phyloP scores from a whole-genome alignment of 2,888 invertebrate species.

The Nemapogon koenigi region DNA sequence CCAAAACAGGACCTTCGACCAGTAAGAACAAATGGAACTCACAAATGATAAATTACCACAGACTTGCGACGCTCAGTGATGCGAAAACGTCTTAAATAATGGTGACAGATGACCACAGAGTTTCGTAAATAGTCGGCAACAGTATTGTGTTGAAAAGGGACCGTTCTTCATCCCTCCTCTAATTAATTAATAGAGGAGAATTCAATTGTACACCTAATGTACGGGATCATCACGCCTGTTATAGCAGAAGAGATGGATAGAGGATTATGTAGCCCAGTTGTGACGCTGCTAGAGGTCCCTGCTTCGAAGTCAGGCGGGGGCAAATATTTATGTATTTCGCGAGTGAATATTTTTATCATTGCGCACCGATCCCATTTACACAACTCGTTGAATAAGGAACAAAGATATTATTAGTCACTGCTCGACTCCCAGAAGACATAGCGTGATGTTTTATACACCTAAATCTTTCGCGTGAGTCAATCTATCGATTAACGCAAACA shows the following conservation, averaged over 20 bases:
- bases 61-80: slow-evolving; percentile 13
- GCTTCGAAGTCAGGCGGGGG: too few species aligned
- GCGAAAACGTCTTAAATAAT: slow-evolving; percentile 14
- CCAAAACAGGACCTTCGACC: slow-evolving; percentile 4
- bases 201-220: slow-evolving; percentile 9
- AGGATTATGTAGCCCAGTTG: too few species aligned
- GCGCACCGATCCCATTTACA: too few species aligned
- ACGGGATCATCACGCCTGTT: not conserved
- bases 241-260: not conserved
- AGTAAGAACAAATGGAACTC: slow-evolving; percentile 16
- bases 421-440: too few species aligned
- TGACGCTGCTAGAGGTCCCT: too few species aligned
- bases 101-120: slow-evolving; percentile 17
- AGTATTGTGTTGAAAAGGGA: slow-evolving; percentile 12
- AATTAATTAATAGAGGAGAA: slow-evolving; percentile 18
- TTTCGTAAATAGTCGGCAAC: slow-evolving; percentile 16
- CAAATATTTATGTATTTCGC: too few species aligned
- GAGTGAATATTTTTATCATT: too few species aligned
- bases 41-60: slow-evolving; percentile 17
- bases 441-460: too few species aligned
- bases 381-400: too few species aligned
- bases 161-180: slow-evolving; percentile 16
- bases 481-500: too few species aligned
- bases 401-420: too few species aligned
- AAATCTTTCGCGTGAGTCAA: too few species aligned